Evolutionary conservation across 2,888 invertebrate species (phyloP), one percentile per base, ranked within the genome.

Genomic region (Lacanobia oleracea): DNA sequence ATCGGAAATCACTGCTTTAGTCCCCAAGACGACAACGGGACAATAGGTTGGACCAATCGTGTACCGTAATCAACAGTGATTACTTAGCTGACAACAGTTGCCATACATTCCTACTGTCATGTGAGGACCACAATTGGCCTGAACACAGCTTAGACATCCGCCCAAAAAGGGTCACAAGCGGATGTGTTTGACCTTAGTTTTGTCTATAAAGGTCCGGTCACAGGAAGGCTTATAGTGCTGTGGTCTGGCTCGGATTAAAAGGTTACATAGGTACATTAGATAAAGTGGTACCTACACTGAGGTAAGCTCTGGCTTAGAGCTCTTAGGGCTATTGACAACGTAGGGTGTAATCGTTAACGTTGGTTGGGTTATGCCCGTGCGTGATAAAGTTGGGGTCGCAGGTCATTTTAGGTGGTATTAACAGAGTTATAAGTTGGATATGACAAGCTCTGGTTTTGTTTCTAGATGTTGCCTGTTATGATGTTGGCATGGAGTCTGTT

Each of bases 21-120:
- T 37, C 43, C 16, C 10, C 10, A 43, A 43, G 16, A 33, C 48
- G 8, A 27, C 23, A 21, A 54, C 1, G 9, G 50, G 14, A 75
- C 73, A 75, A 75, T 62, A 56, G 72, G 57, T 56, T 56, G 33
- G 23, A 57, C 27, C 48, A 79, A 51, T 79, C 18, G 62, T 48
- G 8, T 40, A 73, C 62, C 79, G 51, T 74, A 59, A 79, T 79
- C 48, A 75, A 74, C 64, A 12, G 48, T 64, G 53, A 75, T 80
- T 74, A 74, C 33, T 80, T 43, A 27, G 21, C 23, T 23, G 40
- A 23, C 74, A 77, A 53, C 40, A 48, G 51, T 64, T 27, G 48
- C 59, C 62, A 16, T 48, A 75, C 23, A 48, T 37, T 59, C n/a
- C 16, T 7, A 21, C 21, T 6, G 18, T 60, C 21, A 5, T 33